Evolutionary conservation across 2,888 invertebrate genomes (phyloP).

Genomic region (Quadroppia sp.): DNA sequence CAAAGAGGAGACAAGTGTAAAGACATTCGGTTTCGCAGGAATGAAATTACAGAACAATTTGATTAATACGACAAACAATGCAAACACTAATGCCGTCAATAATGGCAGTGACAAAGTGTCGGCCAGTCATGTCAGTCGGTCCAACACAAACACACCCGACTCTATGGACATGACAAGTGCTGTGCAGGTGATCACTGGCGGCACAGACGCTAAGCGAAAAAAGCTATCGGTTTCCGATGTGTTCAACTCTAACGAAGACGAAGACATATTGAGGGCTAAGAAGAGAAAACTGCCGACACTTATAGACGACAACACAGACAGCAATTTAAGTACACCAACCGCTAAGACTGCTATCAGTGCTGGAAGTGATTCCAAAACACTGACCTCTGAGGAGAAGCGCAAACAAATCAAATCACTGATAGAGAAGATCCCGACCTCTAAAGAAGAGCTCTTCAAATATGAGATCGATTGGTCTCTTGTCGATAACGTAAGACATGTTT

Average conservation of each 20-base stretch:
- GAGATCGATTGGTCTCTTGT: constrained; percentile 84
- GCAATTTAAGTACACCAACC: constrained; percentile 42
- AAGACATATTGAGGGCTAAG: constrained; percentile 53
- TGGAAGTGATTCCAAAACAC: not conserved
- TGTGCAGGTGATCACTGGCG: not conserved
- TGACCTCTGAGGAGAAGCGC: constrained; percentile 78
- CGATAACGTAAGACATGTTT: constrained; percentile 59
- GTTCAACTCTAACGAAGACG: constrained; percentile 72
- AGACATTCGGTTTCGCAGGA: constrained; percentile 43
- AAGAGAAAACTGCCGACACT: constrained; percentile 71
- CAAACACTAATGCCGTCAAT: not conserved
- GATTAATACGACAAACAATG: not conserved
- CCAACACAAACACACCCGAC: constrained; percentile 30
- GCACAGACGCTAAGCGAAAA: constrained; percentile 56
- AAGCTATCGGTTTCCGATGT: constrained; percentile 77
- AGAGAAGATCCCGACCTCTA: constrained; percentile 96
- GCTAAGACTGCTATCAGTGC: not conserved
- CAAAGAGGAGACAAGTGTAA: constrained; percentile 37
- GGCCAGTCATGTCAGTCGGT: not conserved
- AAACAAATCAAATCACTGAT: constrained; percentile 95
- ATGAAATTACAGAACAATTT: constrained; percentile 35
- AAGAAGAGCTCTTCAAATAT: constrained; percentile 91
- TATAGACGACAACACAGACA: constrained; percentile 43
- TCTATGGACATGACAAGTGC: not conserved
- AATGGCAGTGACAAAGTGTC: not conserved